Percentiles rank a stretch among this genome's conserved stretches.
These are phyloP conservation scores for Isurus oxyrinchus DNA, from an alignment of 2,113 vertebrate genomes.

Conservation along the genomic window DNA sequence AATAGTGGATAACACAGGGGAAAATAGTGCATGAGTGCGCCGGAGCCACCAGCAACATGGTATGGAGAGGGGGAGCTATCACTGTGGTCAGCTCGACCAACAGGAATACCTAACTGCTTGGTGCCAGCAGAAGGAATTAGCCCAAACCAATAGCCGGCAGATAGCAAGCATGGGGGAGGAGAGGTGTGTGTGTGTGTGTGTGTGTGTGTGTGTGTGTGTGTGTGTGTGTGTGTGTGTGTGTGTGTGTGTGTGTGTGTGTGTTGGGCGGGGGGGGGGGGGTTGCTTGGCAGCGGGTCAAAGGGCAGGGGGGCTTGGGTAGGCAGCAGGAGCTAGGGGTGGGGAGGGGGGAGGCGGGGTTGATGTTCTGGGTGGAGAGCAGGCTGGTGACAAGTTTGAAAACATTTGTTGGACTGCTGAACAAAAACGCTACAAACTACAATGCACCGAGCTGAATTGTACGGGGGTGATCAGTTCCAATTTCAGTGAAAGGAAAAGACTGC, in stretches of 20 bases:
- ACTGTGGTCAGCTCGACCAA: background rate
- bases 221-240: too few species aligned
- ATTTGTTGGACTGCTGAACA: background rate
- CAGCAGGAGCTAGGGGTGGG: background rate
- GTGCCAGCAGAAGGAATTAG: background rate
- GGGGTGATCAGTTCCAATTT: background rate
- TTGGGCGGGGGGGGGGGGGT: too few species aligned
- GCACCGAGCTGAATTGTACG: background rate
- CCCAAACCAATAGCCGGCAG: background rate
- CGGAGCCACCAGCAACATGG: background rate
- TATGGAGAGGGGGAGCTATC: background rate
- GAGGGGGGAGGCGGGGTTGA: background rate
- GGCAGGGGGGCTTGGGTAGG: background rate
- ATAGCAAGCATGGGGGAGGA: background rate
- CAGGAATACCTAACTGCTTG: too few species aligned
- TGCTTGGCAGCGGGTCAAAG: too few species aligned
- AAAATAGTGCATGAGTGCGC: background rate
- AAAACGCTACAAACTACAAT: background rate
- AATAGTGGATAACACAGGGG: background rate
- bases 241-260: too few species aligned
- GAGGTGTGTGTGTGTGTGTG: too few species aligned
- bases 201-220: too few species aligned
- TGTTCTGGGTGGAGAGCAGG: background rate
- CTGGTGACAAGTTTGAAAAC: background rate
- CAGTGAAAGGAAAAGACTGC: too few species aligned